These are phyloP conservation scores for Neostethus bicornis DNA, from an alignment of 2,797 vertebrate genomes.

Conservation along the genomic window DNA sequence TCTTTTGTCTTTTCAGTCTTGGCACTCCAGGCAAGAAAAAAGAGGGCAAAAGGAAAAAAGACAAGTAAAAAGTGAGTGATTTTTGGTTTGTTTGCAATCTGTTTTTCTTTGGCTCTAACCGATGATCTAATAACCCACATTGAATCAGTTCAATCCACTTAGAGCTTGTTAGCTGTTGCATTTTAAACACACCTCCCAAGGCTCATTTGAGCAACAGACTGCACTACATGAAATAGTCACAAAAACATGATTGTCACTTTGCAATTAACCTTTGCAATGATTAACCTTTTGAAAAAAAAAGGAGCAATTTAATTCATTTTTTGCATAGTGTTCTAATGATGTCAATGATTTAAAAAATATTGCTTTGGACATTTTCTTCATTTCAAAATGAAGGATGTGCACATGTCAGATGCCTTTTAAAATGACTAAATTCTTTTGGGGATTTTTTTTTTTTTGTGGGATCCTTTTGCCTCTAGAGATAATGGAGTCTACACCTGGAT, in stretches of 20 bases:
- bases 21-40: conserved; percentile 85
- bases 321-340: background rate
- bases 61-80: conserved; percentile 82
- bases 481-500: no score
- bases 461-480: no score
- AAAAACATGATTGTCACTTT: conserved; percentile 19
- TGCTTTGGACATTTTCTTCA: conserved; percentile 3
- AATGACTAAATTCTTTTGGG: no score
- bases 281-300: no score
- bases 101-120: background rate
- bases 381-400: background rate
- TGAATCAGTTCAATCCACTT: background rate
- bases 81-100: background rate
- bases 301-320: background rate
- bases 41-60: conserved; percentile 82
- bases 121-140: background rate
- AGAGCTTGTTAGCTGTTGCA: conserved; percentile 10
- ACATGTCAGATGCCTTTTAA: no score
- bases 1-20: conserved; percentile 72
- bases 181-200: conserved; percentile 8
- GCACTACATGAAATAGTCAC: background rate
- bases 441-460: no score
- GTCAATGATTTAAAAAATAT: background rate
- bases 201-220: background rate
- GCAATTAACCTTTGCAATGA: no score